These are phyloP conservation scores for Bovichtus diacanthus DNA, from an alignment of 2,797 vertebrate genomes.

Conservation along the genomic window DNA sequence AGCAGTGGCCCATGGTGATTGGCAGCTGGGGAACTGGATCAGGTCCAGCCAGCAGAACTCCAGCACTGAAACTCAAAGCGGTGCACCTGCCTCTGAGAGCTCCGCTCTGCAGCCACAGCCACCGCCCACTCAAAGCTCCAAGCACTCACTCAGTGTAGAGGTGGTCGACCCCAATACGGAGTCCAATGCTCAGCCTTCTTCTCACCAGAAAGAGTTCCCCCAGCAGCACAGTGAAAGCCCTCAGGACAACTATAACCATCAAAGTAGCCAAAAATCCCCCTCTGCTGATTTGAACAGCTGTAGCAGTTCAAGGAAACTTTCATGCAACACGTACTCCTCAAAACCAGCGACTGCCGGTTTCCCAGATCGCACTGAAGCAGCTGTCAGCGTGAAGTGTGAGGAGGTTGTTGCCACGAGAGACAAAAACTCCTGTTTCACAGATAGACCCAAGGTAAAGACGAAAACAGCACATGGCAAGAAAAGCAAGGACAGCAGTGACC, in stretches of 20 bases:
- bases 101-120: conserved; percentile 56
- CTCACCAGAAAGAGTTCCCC: conserved; percentile 47
- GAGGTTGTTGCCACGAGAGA: conserved; percentile 59
- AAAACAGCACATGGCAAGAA: conserved; percentile 79
- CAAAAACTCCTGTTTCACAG: conserved; percentile 82
- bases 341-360: conserved; percentile 69
- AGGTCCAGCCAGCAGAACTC: conserved; percentile 84
- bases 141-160: conserved; percentile 30
- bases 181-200: conserved; percentile 64
- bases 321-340: conserved; percentile 75
- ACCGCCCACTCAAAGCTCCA: conserved; percentile 38
- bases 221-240: conserved; percentile 40
- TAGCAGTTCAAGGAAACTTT: conserved; percentile 65
- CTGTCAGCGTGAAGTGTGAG: conserved; percentile 78
- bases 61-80: conserved; percentile 72
- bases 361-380: conserved; percentile 52
- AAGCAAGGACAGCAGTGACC: conserved; percentile 30
- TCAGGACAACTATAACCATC: conserved; percentile 66
- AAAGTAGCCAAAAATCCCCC: conserved; percentile 69
- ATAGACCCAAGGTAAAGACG: conserved; percentile 89
- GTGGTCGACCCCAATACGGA: conserved; percentile 56
- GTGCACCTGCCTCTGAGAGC: conserved; percentile 21
- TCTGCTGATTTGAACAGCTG: not conserved
- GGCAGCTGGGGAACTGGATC: conserved; percentile 93
- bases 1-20: conserved; percentile 83